Evolutionary conservation across 2,888 invertebrate species (phyloP), one percentile per base, ranked within the genome.

Genomic region (Aleiodes leptofemur): DNA sequence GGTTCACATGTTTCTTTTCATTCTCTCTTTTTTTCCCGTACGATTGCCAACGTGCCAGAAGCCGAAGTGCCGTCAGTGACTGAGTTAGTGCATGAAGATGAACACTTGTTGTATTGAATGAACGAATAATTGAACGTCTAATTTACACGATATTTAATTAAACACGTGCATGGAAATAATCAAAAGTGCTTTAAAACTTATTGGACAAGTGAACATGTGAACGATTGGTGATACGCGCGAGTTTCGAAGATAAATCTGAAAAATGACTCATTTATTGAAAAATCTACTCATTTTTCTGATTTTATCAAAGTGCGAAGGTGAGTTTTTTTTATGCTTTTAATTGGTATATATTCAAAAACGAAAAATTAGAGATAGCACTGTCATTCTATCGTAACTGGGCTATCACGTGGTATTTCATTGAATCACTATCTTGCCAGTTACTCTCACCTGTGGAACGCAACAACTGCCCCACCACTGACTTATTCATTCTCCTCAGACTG

Each of bases 401-500:
- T 34, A 64, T 64, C 64, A 64, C 64, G 48, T 48, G 64, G 64
- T 64, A 64, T 4, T 64, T 4, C 43, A 64, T 38, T 64, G 64
- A 64, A 16, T 64, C 64, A 64, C 48, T 64, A 64, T 64, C 64
- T 64, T 16, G 64, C 13, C 43, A 11, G 8, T 8, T 16, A 5
- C 64, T 43, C 43, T 64, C 64, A 64, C 64, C 64, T 64, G 64
- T 64, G 48, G 64, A 64, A 38, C 23, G 14, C 11, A 14, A 6
- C 34, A 0, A 6, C 34, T 6, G 23, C 23, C 64, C 16, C 64
- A 64, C 55, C 43, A 43, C n/a, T 23, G 23, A 16, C 16, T 16
- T 16, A 64, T 31, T 6, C n/a, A 8, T 23, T 14, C 16, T 8
- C 7, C 16, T n/a, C 6, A 5, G 6, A 14, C 6, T 16, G 64